Percentiles rank a stretch among this genome's conserved stretches.
phyloP scores from a whole-genome alignment of 2,113 vertebrate species.

The Addax nasomaculatus region DNA sequence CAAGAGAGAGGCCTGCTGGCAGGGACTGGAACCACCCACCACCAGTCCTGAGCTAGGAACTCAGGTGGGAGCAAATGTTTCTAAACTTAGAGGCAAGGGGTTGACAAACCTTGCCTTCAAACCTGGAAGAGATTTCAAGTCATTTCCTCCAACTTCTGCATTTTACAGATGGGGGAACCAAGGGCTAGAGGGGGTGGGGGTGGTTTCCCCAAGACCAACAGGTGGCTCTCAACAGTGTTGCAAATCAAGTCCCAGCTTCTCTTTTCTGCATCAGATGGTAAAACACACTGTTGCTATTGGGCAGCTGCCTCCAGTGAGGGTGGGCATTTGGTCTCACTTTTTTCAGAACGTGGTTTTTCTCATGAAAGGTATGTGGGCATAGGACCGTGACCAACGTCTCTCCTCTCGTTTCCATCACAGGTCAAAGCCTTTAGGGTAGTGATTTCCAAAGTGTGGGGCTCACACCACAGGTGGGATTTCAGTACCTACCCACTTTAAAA shows the following conservation, averaged over 20 bases:
- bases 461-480: background rate
- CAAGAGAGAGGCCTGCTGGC: background rate
- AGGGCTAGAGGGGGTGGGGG: background rate
- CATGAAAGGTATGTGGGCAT: background rate
- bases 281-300: background rate
- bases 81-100: background rate
- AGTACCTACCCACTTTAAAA: background rate
- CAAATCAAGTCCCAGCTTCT: background rate
- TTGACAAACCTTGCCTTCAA: background rate
- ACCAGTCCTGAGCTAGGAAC: background rate
- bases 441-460: background rate
- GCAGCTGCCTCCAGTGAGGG: background rate
- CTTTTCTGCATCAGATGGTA: background rate
- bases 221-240: background rate
- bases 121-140: background rate
- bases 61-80: background rate
- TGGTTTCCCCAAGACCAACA: background rate
- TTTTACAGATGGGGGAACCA: background rate
- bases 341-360: background rate
- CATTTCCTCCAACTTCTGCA: background rate
- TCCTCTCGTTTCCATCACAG: background rate
- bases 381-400: background rate
- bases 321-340: background rate
- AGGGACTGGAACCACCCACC: background rate
- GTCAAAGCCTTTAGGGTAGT: background rate